phyloP scores from a whole-genome alignment of 2,113 vertebrate species.

The Chauna torquata region DNA sequence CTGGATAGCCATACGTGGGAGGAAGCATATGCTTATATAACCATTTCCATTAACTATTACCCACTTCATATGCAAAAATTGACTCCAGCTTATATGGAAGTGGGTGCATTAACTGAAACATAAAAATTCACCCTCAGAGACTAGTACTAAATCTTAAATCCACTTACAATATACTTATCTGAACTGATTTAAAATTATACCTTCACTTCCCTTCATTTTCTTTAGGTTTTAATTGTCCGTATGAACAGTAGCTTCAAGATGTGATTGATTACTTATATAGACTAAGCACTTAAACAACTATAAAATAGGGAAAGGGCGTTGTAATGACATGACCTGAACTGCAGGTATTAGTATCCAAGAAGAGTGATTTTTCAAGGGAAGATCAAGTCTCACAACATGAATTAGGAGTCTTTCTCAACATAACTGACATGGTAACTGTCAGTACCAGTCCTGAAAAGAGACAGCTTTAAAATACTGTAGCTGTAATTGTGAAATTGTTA shows the following conservation, averaged over 20 bases:
- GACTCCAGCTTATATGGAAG: neutral
- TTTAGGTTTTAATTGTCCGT: slow-evolving; percentile 27
- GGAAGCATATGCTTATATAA: neutral
- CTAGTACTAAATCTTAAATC: slow-evolving; percentile 2
- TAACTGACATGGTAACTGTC: neutral
- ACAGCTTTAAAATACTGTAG: neutral
- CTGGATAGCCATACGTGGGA: neutral
- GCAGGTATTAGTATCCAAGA: slow-evolving; percentile 34
- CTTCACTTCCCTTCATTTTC: slow-evolving; percentile 12
- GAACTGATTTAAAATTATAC: neutral
- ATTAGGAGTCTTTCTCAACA: neutral
- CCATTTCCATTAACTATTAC: neutral
- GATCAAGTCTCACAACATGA: neutral
- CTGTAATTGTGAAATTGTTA: neutral
- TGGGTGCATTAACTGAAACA: neutral
- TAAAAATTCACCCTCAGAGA: slow-evolving; percentile 26
- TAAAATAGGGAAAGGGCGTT: slow-evolving; percentile 23
- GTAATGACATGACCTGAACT: slow-evolving; percentile 16
- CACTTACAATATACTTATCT: neutral
- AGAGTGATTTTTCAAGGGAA: slow-evolving; percentile 18
- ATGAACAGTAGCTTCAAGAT: neutral
- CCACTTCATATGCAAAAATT: slow-evolving; percentile 3
- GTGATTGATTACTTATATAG: slow-evolving; percentile 4
- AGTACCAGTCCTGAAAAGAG: neutral
- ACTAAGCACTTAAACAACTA: neutral